These are phyloP conservation scores for Tetramorium bicarinatum DNA, from an alignment of 2,888 invertebrate genomes.

Conservation along the genomic window DNA sequence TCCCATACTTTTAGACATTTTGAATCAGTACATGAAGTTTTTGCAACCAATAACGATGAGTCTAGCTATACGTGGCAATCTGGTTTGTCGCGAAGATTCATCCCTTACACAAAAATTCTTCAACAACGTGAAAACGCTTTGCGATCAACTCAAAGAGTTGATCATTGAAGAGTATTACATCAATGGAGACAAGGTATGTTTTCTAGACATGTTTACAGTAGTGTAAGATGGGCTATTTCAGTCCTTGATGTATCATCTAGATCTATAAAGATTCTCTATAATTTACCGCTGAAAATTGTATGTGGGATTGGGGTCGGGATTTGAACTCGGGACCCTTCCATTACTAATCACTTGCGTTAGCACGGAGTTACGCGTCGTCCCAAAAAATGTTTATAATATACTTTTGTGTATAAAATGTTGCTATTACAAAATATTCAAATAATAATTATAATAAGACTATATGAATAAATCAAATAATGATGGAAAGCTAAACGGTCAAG, in stretches of 20 bases:
- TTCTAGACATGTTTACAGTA: not conserved
- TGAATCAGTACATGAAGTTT: conserved; percentile 86
- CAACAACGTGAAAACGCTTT: conserved; percentile 82
- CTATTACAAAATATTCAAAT: not conserved
- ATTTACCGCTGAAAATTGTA: too few species aligned
- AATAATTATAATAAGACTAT: too few species aligned
- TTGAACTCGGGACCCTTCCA: too few species aligned
- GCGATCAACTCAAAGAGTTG: conserved; percentile 86
- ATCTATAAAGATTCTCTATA: too few species aligned
- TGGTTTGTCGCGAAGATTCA: conserved; percentile 81
- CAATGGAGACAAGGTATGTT: conserved; percentile 86
- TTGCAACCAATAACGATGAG: conserved; percentile 86
- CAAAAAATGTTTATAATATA: not conserved
- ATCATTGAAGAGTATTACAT: conserved; percentile 87
- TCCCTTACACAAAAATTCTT: conserved; percentile 84
- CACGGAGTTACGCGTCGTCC: too few species aligned
- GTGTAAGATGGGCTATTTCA: too few species aligned
- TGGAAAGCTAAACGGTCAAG: too few species aligned
- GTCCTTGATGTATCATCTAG: too few species aligned
- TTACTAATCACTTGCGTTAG: too few species aligned
- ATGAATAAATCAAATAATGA: too few species aligned
- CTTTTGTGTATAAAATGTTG: conserved; percentile 12
- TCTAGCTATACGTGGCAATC: conserved; percentile 81
- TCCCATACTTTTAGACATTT: conserved; percentile 79
- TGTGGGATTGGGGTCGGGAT: too few species aligned